A percentile compares a stretch with the other conserved stretches of the same genome.
phyloP scores from a whole-genome alignment of 1,140 invertebrate genomes.

The Thalassaphorura encarpata region DNA sequence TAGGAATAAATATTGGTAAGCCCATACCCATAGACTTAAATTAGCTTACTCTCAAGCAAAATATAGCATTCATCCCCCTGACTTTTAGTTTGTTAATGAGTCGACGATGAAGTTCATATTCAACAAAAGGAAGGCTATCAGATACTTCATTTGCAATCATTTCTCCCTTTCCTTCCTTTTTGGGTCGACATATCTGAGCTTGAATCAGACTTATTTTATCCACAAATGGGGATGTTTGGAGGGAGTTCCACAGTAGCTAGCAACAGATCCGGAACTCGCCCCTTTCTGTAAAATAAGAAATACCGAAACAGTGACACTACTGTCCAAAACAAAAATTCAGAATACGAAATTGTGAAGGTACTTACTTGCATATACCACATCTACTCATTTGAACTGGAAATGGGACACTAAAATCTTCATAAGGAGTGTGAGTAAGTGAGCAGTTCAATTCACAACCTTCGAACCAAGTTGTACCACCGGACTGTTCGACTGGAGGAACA shows the following conservation, averaged over 20 bases:
- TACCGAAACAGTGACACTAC: constrained; percentile 3
- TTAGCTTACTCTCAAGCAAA: constrained; percentile 56
- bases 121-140: constrained; percentile 82
- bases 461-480: constrained; percentile 13
- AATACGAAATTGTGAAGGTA: constrained; percentile 8
- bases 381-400: constrained; percentile 54
- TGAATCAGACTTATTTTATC: constrained; percentile 64
- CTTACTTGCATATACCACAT: constrained; percentile 59
- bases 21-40: not conserved
- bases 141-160: constrained; percentile 88
- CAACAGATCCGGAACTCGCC: constrained; percentile 79
- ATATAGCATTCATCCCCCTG: constrained; percentile 88
- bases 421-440: constrained; percentile 69
- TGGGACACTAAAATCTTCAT: constrained; percentile 56
- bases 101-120: constrained; percentile 88
- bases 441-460: constrained; percentile 35
- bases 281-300: too few species aligned
- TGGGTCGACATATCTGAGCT: constrained; percentile 64
- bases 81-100: constrained; percentile 83
- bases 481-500: too few species aligned
- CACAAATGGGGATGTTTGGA: constrained; percentile 57
- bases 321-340: not conserved
- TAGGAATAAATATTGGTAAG: constrained; percentile 7
- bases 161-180: constrained; percentile 70
- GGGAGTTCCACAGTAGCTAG: constrained; percentile 81